Evolutionary conservation across 1,140 invertebrate species (phyloP), one percentile per base, ranked within the genome.

Genomic region (Drosophila pachea): DNA sequence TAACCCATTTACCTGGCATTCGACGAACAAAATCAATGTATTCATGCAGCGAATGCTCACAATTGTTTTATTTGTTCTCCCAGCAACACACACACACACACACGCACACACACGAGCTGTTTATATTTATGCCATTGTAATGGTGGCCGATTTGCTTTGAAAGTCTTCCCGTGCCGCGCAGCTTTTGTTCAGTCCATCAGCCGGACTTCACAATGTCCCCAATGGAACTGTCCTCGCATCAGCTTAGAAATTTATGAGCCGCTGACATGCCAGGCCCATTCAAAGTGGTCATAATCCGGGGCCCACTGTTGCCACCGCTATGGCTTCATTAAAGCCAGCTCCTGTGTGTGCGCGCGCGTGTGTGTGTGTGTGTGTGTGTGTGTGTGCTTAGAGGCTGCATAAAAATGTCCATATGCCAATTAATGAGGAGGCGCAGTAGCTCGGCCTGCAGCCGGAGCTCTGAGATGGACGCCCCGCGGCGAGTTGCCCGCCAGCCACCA

Each of bases 331-430:
- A 83, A 74, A 83, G 74, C 59, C 71, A 59, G 36, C 60, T 33
- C 45, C 62, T 59, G 62, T 58, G 14, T 40, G n/a, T 52, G 11
- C 16, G 7, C 14, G 32, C 31, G 12, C 32, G 47, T 42, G 22
- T 62, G 33, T 42, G 16, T 56, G 22, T 47, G 11, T 35, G 33
- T 38, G 11, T 38, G 47, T 47, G 33, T 65, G 35, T 52, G 31
- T 69, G 64, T 52, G 33, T 36, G 53, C 67, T 83, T 59, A 48
- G 73, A 82, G 59, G 43, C 61, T 49, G 75, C 78, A 82, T 83
- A 78, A 75, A 82, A 78, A 82, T 78, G 75, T 64, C 68, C 70
- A 82, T 82, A 83, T 73, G 78, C 71, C 79, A 74, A 82, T 82
- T 82, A 82, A 83, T 82, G 78, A 58, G 22, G 8, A 9, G 45